A percentile compares a stretch with the other conserved stretches of the same genome.
phyloP scores from a whole-genome alignment of 2,113 vertebrate species.

The Hiodon alosoides region DNA sequence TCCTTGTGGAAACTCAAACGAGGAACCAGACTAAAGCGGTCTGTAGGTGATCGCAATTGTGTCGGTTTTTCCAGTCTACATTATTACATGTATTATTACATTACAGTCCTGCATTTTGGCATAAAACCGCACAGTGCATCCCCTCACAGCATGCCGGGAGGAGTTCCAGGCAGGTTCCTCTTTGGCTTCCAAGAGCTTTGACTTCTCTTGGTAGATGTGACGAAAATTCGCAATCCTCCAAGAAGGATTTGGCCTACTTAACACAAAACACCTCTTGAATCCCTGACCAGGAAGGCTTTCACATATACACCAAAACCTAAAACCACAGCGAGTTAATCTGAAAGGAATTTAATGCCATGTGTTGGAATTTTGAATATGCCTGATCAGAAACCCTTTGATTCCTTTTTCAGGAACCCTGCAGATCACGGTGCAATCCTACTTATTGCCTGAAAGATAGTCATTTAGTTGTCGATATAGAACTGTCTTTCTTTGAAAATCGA shows the following conservation, averaged over 20 bases:
- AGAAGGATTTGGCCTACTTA: too few species aligned
- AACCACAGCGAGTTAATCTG: slow-evolving; percentile 7
- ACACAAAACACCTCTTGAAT: background rate
- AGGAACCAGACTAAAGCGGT: background rate
- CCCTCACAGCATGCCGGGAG: background rate
- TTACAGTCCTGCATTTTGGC: background rate
- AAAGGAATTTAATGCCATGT: slow-evolving; percentile 1
- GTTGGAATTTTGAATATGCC: background rate
- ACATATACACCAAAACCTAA: slow-evolving; percentile 2
- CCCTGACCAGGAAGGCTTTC: too few species aligned
- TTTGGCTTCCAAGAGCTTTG: background rate
- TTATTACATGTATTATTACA: too few species aligned
- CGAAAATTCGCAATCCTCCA: background rate
- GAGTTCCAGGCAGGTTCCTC: background rate
- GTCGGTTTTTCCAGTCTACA: background rate
- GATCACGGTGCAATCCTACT: too few species aligned
- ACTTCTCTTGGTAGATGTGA: background rate
- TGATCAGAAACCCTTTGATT: background rate
- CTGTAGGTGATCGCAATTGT: background rate
- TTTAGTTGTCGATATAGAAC: too few species aligned
- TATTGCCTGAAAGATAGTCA: too few species aligned
- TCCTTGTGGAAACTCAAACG: too few species aligned
- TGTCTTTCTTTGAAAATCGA: too few species aligned
- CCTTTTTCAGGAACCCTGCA: background rate
- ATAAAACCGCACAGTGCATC: background rate